Conservation (phyloP, 2,113 vertebrate genomes). For the Lanius ludovicianus region DNA sequence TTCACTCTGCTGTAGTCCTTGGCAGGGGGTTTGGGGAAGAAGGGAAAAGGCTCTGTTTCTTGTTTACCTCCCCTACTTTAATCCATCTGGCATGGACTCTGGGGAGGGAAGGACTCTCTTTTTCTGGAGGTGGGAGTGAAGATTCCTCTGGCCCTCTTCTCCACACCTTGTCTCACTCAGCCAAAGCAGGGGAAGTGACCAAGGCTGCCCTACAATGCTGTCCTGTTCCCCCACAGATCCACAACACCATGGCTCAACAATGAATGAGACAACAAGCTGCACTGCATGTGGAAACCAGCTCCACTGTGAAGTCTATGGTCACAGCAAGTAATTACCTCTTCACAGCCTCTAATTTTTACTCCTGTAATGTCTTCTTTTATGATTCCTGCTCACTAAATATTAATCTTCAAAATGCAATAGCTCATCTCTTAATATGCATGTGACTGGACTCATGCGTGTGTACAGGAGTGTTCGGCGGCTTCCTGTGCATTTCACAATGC, state of each 20-base stretch:
- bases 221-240: neutral
- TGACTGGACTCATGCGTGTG: neutral
- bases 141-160: neutral
- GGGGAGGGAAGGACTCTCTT: neutral
- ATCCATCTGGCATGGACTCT: neutral
- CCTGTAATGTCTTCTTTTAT: neutral
- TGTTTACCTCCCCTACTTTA: neutral
- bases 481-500: conserved; percentile 1
- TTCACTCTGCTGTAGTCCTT: neutral
- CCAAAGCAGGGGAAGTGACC: fast-evolving
- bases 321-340: neutral
- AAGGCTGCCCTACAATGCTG: neutral
- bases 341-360: neutral
- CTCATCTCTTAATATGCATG: neutral
- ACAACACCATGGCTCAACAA: fast-evolving
- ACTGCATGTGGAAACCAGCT: neutral
- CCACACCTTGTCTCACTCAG: neutral
- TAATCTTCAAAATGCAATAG: neutral
- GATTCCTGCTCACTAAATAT: neutral
- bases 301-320: neutral
- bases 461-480: neutral
- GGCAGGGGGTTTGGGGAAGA: neutral
- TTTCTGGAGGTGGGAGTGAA: neutral
- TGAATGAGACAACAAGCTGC: neutral
- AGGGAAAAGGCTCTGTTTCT: neutral